Percentiles rank a stretch among this genome's conserved stretches.
These are phyloP conservation scores for Masticophis lateralis DNA, from an alignment of 2,797 vertebrate genomes.

Conservation along the genomic window DNA sequence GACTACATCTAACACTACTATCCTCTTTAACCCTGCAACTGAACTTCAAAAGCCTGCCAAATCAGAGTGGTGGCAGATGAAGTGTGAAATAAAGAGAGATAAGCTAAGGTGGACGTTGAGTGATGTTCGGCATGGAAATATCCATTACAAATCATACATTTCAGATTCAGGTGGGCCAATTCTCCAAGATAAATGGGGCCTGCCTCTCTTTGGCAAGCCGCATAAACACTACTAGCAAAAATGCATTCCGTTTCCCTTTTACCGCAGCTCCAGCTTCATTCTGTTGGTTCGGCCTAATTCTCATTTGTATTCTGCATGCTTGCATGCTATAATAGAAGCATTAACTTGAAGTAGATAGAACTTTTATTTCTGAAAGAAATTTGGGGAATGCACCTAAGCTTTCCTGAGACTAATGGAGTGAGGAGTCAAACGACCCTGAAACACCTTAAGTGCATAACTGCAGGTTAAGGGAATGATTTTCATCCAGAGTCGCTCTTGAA, in stretches of 20 bases:
- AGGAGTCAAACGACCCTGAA: not conserved
- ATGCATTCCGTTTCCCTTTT: not conserved
- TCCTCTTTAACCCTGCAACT: constrained; percentile 24
- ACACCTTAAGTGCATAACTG: not conserved
- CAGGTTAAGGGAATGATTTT: not conserved
- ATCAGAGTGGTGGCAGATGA: constrained; percentile 36
- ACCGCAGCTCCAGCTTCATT: not conserved
- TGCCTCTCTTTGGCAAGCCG: constrained; percentile 37
- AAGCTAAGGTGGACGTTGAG: constrained; percentile 31
- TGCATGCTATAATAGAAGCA: not conserved
- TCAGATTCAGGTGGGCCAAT: constrained; percentile 22
- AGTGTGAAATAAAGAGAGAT: constrained; percentile 1
- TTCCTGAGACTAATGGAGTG: constrained; percentile 17
- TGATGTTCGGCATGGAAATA: constrained; percentile 6
- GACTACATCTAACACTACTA: constrained; percentile 17
- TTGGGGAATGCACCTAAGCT: not conserved
- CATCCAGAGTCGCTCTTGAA: not conserved
- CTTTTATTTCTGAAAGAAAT: not conserved
- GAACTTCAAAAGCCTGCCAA: constrained; percentile 35
- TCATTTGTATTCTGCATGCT: constrained; percentile 1
- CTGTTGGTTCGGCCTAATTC: not conserved
- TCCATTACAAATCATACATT: constrained; percentile 40
- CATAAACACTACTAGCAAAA: constrained; percentile 25
- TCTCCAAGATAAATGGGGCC: constrained; percentile 36
- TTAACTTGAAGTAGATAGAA: not conserved